Evolutionary conservation across 2,113 vertebrate genomes (phyloP), one percentile per base, ranked within the genome.

Genomic region (Poeciliopsis occidentalis): DNA sequence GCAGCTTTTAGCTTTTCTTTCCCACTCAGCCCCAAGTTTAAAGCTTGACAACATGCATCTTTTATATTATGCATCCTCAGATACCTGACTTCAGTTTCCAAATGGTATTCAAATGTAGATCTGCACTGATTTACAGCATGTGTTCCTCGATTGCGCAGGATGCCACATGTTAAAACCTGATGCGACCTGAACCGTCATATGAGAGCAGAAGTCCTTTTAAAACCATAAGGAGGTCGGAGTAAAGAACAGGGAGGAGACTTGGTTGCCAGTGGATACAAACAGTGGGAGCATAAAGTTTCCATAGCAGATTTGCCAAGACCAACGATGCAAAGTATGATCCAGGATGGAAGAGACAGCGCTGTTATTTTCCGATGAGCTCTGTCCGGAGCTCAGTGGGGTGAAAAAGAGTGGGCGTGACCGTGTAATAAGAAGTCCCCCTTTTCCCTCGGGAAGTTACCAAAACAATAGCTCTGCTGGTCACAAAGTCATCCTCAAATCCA

Each of bases 41-140:
- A 51, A 3, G 60, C 44, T 72, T 78, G 81, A 89, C 72, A 75
- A 88, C 85, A 85, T 60, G 31, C 27, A 27, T 34, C 60, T 83
- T 88, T 89, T 82, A 87, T 85, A 86, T 88, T 86, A 76, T 85
- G 83, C 85, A 85, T 88, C 82, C 78, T 73, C 76, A 60, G 67
- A 84, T 82, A 88, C 81, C 83, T 85, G 61, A 65, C 76, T 64
- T 30, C 26, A 87, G 83, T 88, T 87, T 91, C 85, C 78, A 72
- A 79, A 78, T 66, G 64, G 82, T 71, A 71, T 73, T 85, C 76
- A 79, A 66, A 80, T 60, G 70, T 66, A 70, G 70, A 29, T 29
- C 29, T 29, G 29, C 29, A 15, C 27, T 15, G 39, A 13, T 19
- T 78, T 66, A 30, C 8, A n/a, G 54, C 22, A 3, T 17, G 22